phyloP scores from a whole-genome alignment of 2,888 invertebrate species.

The Pyrrhia umbra region DNA sequence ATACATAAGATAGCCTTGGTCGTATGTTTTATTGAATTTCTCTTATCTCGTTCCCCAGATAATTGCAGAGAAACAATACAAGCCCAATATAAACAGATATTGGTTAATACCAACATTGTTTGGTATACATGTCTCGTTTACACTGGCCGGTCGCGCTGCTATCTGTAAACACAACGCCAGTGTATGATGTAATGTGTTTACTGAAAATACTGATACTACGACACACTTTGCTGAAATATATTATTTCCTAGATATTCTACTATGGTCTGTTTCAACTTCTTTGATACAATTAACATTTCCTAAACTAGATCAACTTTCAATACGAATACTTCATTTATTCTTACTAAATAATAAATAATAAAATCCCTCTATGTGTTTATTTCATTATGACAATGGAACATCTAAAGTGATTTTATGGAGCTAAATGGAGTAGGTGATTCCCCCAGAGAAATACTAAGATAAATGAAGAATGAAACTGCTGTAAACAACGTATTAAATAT shows the following conservation, averaged over 20 bases:
- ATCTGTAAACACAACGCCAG: conserved; percentile 47
- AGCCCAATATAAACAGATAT: conserved; percentile 39
- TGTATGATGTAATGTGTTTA: conserved; percentile 49
- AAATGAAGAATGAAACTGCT: background rate
- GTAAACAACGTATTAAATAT: background rate
- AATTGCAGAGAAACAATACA: conserved; percentile 43
- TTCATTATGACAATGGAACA: background rate
- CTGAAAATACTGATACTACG: conserved; percentile 27
- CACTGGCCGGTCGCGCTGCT: conserved; percentile 13
- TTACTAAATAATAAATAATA: background rate
- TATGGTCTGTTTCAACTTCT: background rate
- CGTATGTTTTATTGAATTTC: conserved; percentile 16
- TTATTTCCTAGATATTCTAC: conserved; percentile 15
- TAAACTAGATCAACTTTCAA: background rate
- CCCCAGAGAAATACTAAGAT: background rate
- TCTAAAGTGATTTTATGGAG: background rate
- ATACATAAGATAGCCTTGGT: conserved; percentile 3
- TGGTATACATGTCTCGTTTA: conserved; percentile 41
- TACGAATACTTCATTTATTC: background rate
- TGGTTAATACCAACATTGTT: conserved; percentile 39
- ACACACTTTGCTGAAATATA: conserved; percentile 2
- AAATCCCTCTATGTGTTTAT: background rate
- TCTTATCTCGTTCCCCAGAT: conserved; percentile 32
- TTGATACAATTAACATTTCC: background rate
- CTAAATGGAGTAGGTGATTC: background rate